Evolutionary conservation across 2,888 invertebrate species (phyloP).

Genomic region (Altica lythri): DNA sequence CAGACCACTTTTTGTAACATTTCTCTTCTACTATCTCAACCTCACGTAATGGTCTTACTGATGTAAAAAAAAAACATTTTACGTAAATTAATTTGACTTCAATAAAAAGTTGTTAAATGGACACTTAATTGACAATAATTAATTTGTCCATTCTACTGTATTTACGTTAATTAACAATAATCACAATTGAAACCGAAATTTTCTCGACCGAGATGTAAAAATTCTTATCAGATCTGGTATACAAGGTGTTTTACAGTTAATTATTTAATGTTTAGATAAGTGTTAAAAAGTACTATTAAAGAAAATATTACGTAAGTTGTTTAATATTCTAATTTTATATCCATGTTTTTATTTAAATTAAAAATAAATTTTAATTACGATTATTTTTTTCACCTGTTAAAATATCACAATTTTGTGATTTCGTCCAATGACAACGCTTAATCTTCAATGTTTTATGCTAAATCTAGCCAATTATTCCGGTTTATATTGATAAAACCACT

Average conservation of each 20-base stretch:
- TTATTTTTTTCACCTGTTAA: too few species aligned
- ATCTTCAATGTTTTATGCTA: too few species aligned
- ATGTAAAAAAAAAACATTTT: constrained; percentile 3
- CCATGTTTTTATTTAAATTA: too few species aligned
- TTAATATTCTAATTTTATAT: too few species aligned
- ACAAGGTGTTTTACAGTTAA: constrained; percentile 4
- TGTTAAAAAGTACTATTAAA: too few species aligned
- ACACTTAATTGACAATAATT: constrained; percentile 23
- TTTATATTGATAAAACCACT: too few species aligned
- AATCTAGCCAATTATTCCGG: too few species aligned
- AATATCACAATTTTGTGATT: too few species aligned
- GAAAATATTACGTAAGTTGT: too few species aligned
- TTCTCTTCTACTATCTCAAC: constrained; percentile 5
- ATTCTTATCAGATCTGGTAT: constrained; percentile 2
- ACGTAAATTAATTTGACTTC: constrained; percentile 18
- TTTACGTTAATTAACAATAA: constrained; percentile 12
- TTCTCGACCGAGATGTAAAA: background rate
- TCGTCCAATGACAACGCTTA: too few species aligned
- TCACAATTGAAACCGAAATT: constrained; percentile 5
- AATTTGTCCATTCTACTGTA: constrained; percentile 10
- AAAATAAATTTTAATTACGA: too few species aligned
- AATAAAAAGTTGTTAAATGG: constrained; percentile 19
- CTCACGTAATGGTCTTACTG: constrained; percentile 8
- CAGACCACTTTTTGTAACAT: constrained; percentile 14
- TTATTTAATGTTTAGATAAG: too few species aligned